phyloP scores from a whole-genome alignment of 64 coral and sea anemone genomes.

The Cladopsammia gracilis region DNA sequence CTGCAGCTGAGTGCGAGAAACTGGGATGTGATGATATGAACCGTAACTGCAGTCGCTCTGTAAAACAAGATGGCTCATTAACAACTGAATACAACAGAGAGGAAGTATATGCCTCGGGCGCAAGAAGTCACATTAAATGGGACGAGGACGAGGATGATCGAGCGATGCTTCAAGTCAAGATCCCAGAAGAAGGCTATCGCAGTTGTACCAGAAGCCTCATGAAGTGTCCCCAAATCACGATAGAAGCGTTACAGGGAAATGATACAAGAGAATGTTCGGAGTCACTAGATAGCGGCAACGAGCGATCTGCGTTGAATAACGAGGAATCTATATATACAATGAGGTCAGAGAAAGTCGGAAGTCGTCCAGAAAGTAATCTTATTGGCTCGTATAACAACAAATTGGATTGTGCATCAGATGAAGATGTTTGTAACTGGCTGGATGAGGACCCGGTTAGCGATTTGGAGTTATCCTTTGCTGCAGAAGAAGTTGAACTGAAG shows the following conservation, averaged over 20 bases:
- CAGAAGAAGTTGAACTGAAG: conserved; percentile 22
- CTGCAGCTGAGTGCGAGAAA: conserved; percentile 13
- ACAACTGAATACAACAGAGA: not conserved
- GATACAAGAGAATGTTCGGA: not conserved
- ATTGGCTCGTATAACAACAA: not conserved
- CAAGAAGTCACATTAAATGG: not conserved
- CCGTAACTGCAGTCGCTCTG: not conserved
- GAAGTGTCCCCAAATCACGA: not conserved
- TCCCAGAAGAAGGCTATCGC: not conserved
- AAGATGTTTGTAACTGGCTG: conserved; percentile 1
- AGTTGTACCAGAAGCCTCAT: too few relatives aligned
- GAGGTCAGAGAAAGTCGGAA: not conserved
- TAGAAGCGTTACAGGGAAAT: not conserved
- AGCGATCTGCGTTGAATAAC: too few relatives aligned
- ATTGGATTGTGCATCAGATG: not conserved
- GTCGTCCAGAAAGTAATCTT: not conserved
- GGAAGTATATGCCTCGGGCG: not conserved
- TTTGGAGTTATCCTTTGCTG: conserved; percentile 41
- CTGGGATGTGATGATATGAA: not conserved
- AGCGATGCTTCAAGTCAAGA: not conserved
- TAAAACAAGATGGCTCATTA: not conserved
- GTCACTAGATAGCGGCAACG: too few relatives aligned
- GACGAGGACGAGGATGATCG: not conserved
- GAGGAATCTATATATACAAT: not conserved
- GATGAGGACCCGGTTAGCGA: conserved; percentile 15